phyloP scores from a whole-genome alignment of 2,888 invertebrate genomes.

The Chrysolina haemoptera region DNA sequence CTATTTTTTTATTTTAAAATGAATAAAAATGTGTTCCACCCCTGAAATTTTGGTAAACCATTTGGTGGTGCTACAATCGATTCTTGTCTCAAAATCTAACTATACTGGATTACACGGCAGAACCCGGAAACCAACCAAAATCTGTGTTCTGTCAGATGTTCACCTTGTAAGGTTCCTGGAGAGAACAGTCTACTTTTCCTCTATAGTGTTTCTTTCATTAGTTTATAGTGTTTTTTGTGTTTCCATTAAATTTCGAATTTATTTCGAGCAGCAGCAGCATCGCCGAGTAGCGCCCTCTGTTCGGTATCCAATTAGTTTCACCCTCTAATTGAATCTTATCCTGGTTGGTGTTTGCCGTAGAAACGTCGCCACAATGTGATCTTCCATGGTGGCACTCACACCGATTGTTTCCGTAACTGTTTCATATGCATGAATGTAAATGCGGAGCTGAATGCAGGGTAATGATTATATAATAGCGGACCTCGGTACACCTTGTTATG shows the following conservation, averaged over 20 bases:
- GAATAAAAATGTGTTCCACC: no score
- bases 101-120: no score
- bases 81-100: no score
- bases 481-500: slow-evolving; percentile 50
- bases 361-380: slow-evolving; percentile 29
- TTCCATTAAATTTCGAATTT: background rate
- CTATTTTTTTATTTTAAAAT: no score
- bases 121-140: no score
- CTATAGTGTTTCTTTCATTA: background rate
- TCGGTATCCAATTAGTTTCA: slow-evolving; percentile 62
- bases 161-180: no score
- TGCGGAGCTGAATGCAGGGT: slow-evolving; percentile 55
- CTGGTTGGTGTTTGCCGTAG: slow-evolving; percentile 52
- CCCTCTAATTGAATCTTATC: slow-evolving; percentile 66
- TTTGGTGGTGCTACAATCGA: no score
- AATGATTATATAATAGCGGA: slow-evolving; percentile 62
- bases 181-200: background rate
- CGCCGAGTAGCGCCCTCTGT: slow-evolving; percentile 21
- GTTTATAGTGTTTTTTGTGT: background rate
- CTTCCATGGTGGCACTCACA: slow-evolving; percentile 22
- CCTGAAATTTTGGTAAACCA: no score
- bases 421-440: slow-evolving; percentile 66
- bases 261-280: background rate
- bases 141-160: no score
- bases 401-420: slow-evolving; percentile 63